phyloP scores from a whole-genome alignment of 2,113 vertebrate genomes.

The Amia ocellicauda region DNA sequence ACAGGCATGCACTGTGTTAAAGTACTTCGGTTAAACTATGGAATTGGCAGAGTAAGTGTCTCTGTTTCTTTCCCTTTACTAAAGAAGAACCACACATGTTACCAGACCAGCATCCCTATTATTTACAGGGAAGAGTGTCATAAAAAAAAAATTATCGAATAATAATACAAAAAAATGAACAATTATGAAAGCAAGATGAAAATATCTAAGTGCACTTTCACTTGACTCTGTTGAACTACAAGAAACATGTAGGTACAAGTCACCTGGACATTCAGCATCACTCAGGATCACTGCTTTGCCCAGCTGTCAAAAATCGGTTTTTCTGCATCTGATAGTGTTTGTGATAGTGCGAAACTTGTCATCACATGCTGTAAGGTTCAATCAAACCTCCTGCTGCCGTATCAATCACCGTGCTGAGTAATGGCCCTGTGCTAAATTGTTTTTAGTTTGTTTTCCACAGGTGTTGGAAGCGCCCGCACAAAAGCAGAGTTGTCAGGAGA shows the following conservation, averaged over 20 bases:
- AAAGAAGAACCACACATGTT: no score
- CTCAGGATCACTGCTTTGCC: conserved; percentile 38
- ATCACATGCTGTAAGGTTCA: conserved; percentile 59
- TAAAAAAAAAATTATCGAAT: no score
- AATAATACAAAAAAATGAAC: no score
- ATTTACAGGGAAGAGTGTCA: no score
- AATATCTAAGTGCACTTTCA: no score
- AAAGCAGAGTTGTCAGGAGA: not conserved
- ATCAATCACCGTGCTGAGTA: conserved; percentile 48
- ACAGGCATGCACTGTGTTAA: no score
- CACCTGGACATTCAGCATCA: conserved; percentile 46
- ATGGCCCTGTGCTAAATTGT: conserved; percentile 35
- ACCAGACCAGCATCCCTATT: no score
- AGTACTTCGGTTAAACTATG: no score
- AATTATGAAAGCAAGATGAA: no score
- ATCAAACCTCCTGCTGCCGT: conserved; percentile 59
- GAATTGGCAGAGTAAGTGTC: no score
- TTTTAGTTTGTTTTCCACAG: conserved; percentile 43
- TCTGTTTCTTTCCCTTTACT: not conserved
- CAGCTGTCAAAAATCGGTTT: not conserved
- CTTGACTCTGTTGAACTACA: no score
- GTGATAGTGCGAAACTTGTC: conserved; percentile 57
- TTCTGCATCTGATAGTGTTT: conserved; percentile 36
- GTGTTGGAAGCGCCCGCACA: conserved; percentile 43
- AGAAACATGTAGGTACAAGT: conserved; percentile 55